Evolutionary conservation across 2,797 vertebrate species (phyloP).

Genomic region (Muraenolepis orangiensis): DNA sequence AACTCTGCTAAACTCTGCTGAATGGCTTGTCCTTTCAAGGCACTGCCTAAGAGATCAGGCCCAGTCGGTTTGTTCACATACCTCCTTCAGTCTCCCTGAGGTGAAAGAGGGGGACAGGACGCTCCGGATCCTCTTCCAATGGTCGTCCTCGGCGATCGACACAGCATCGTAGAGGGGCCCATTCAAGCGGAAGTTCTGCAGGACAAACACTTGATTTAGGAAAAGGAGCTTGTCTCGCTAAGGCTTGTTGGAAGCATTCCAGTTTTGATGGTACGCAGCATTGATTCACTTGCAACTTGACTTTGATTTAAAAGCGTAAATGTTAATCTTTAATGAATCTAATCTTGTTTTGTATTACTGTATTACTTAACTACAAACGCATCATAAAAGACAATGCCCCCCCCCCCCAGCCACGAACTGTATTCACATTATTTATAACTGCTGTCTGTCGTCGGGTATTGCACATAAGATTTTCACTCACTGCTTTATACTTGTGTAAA

Average conservation of each 20-base stretch:
- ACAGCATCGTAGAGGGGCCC: conserved; percentile 66
- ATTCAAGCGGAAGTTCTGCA: conserved; percentile 68
- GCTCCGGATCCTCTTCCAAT: conserved; percentile 76
- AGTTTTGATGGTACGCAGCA: not conserved
- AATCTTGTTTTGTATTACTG: no score
- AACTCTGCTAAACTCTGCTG: no score
- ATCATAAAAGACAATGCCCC: no score
- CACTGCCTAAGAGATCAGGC: not conserved
- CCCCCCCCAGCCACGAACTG: no score
- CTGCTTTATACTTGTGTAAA: no score
- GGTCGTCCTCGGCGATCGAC: conserved; percentile 61
- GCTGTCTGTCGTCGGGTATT: no score
- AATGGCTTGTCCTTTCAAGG: not conserved
- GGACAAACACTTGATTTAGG: not conserved
- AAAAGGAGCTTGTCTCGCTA: not conserved
- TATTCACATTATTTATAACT: no score
- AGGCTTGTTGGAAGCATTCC: not conserved
- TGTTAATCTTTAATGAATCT: not conserved
- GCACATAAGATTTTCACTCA: no score
- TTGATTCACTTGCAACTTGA: not conserved
- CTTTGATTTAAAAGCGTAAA: not conserved
- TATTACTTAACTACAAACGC: no score
- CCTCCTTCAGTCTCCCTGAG: conserved; percentile 80
- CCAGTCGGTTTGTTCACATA: conserved; percentile 18
- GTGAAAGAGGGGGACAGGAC: conserved; percentile 79